A percentile compares a stretch with the other conserved stretches of the same genome.
phyloP scores from a whole-genome alignment of 2,113 vertebrate genomes.

The Malurus elegans region DNA sequence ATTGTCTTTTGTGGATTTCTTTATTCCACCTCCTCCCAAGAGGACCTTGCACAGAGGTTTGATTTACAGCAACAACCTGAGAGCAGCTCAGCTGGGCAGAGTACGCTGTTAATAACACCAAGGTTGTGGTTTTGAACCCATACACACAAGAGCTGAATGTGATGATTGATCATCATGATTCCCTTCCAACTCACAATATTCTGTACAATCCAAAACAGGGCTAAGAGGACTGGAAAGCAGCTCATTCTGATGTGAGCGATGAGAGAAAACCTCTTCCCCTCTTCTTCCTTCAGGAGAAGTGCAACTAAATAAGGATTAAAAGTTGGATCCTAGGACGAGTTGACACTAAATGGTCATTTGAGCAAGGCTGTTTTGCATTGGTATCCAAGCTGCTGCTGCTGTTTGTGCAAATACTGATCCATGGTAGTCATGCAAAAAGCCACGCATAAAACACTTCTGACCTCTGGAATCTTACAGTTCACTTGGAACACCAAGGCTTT shows the following conservation, averaged over 20 bases:
- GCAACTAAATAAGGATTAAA: constrained; percentile 42
- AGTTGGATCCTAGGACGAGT: background rate
- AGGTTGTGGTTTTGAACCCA: background rate
- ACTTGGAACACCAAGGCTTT: background rate
- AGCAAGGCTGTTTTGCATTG: background rate
- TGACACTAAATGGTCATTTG: background rate
- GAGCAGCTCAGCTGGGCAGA: background rate
- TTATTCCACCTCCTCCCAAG: background rate
- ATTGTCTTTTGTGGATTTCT: background rate
- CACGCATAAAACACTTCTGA: background rate
- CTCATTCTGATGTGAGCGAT: background rate
- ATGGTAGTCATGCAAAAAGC: background rate
- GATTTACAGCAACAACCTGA: accelerated
- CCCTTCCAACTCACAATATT: background rate
- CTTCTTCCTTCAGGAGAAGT: background rate
- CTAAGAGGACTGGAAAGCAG: background rate
- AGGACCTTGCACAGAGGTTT: background rate
- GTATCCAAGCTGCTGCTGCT: constrained; percentile 33
- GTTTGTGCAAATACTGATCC: constrained; percentile 23
- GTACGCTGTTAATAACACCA: background rate
- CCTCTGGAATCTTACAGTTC: background rate
- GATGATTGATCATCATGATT: background rate
- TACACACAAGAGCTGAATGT: background rate
- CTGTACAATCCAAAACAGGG: background rate
- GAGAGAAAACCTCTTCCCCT: background rate